phyloP scores from a whole-genome alignment of 2,888 invertebrate genomes.

The Taenaris catops region DNA sequence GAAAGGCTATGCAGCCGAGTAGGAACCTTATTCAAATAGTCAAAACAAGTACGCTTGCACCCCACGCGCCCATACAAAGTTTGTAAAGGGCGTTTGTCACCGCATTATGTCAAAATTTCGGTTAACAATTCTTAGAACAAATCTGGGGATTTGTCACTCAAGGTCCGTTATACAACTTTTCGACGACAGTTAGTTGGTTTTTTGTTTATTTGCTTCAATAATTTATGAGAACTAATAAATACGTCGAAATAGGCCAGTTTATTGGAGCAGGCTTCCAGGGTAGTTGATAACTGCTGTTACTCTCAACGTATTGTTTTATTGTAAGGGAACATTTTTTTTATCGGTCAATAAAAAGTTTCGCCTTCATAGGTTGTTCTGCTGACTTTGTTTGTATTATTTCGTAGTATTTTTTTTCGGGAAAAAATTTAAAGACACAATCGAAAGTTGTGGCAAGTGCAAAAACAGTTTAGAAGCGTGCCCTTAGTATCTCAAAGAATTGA shows the following conservation, averaged over 20 bases:
- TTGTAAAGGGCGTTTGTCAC: constrained; percentile 53
- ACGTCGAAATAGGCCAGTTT: constrained; percentile 69
- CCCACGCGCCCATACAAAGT: constrained; percentile 39
- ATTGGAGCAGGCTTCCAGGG: constrained; percentile 67
- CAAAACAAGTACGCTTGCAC: constrained; percentile 73
- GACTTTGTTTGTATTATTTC: constrained; percentile 3
- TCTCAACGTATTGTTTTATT: constrained; percentile 57
- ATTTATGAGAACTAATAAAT: constrained; percentile 71
- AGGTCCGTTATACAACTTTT: constrained; percentile 64
- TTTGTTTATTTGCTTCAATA: constrained; percentile 31
- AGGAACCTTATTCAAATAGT: no score
- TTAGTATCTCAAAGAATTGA: no score
- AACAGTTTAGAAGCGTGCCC: no score
- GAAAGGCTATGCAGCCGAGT: no score
- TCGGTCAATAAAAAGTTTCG: constrained; percentile 58
- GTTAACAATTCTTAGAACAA: constrained; percentile 65
- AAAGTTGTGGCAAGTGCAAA: no score
- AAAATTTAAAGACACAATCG: no score
- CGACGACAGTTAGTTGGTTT: constrained; percentile 58
- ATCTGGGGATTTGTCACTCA: constrained; percentile 49
- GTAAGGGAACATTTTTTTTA: constrained; percentile 35
- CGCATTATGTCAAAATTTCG: constrained; percentile 76
- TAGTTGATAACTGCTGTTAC: constrained; percentile 74
- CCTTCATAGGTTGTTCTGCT: constrained; percentile 48
- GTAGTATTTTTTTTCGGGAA: no score